Evolutionary conservation across 1,140 invertebrate genomes (phyloP).

Genomic region (Antheraea mylitta): DNA sequence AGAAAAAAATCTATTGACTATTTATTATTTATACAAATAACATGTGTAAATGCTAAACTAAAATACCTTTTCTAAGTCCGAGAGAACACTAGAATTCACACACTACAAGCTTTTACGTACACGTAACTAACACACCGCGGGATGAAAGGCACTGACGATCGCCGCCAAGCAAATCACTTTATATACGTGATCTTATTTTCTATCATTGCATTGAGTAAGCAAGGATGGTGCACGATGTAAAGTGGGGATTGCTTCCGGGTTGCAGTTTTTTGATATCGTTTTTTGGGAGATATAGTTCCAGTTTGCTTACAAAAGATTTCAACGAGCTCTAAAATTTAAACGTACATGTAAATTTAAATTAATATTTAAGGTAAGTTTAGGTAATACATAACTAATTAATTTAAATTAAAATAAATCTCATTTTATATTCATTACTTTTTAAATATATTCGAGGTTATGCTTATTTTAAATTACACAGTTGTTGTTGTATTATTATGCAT

Average conservation of each 20-base stretch:
- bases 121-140: slow-evolving; percentile 4
- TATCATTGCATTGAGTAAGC: slow-evolving; percentile 17
- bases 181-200: slow-evolving; percentile 24
- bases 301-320: not conserved
- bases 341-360: too few species aligned
- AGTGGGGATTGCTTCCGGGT: slow-evolving; percentile 20
- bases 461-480: too few species aligned
- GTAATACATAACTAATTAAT: too few species aligned
- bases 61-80: slow-evolving; percentile 3
- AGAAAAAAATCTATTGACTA: not conserved
- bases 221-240: slow-evolving; percentile 8
- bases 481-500: too few species aligned
- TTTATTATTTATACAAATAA: not conserved
- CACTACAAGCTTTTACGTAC: slow-evolving; percentile 2
- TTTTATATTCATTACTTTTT: too few species aligned
- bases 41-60: not conserved
- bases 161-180: not conserved
- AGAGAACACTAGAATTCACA: slow-evolving; percentile 8
- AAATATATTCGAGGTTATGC: too few species aligned
- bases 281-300: not conserved
- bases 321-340: not conserved
- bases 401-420: too few species aligned
- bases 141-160: slow-evolving; percentile 4
- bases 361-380: too few species aligned
- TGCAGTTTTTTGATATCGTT: not conserved